Conservation (phyloP, 2,888 invertebrate species). For the Dicyrtomina minuta region DNA sequence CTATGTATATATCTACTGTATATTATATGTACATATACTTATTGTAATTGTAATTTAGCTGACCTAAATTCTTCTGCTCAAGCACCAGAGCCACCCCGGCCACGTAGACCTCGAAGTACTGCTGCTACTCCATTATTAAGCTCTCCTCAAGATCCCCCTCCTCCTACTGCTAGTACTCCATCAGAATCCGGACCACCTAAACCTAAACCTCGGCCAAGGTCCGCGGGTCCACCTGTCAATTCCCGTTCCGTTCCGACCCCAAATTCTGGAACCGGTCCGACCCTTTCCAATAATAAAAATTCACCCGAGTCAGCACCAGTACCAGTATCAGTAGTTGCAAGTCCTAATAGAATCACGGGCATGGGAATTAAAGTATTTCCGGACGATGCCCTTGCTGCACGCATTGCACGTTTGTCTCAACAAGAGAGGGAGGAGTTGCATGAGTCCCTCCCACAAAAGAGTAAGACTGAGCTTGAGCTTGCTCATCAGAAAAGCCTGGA, state of each 20-base stretch:
- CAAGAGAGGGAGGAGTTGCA: slow-evolving; percentile 4
- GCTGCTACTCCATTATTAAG: no score
- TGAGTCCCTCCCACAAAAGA: no score
- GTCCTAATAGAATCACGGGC: slow-evolving; percentile 36
- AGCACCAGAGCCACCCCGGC: slow-evolving; percentile 17
- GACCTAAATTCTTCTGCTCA: no score
- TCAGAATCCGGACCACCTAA: slow-evolving; percentile 14
- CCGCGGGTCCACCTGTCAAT: no score
- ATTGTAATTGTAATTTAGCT: no score
- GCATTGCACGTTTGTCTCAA: slow-evolving; percentile 20
- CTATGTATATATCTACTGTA: no score
- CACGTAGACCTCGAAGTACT: slow-evolving; percentile 23
- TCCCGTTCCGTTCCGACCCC: no score
- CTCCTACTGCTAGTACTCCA: background rate
- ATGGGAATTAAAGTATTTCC: slow-evolving; percentile 53
- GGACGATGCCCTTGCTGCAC: slow-evolving; percentile 42
- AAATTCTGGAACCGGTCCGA: no score
- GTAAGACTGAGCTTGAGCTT: background rate
- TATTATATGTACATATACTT: no score
- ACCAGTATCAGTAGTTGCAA: background rate
- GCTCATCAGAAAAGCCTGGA: background rate
- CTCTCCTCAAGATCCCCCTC: no score
- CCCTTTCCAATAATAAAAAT: background rate
- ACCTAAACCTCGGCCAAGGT: slow-evolving; percentile 15
- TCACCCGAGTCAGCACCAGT: background rate